Conservation (phyloP, 2,113 vertebrate genomes). For the Malurus cyaneus region DNA sequence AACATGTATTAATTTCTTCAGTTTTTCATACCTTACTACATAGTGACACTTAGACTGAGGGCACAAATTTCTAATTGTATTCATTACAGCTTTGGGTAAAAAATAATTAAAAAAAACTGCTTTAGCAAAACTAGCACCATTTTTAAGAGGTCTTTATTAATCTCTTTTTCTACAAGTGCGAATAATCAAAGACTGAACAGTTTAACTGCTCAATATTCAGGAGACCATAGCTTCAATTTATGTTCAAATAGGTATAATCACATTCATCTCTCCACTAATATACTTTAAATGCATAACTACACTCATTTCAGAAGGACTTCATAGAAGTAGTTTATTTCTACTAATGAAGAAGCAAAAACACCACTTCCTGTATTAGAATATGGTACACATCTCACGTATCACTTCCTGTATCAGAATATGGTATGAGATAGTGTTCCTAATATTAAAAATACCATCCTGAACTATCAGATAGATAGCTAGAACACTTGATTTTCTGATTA, state of each 20-base stretch:
- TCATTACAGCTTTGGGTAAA: neutral
- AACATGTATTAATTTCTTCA: neutral
- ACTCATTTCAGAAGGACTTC: neutral
- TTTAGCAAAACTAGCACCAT: neutral
- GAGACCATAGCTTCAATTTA: neutral
- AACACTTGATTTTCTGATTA: neutral
- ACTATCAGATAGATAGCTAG: neutral
- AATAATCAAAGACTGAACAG: neutral
- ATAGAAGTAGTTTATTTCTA: neutral
- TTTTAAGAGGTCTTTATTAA: neutral
- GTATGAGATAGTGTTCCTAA: rapidly evolving
- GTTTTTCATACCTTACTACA: neutral
- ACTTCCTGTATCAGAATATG: neutral
- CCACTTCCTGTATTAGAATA: neutral
- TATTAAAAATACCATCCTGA: neutral
- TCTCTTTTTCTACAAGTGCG: neutral
- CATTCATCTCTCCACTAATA: neutral
- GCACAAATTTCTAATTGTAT: neutral
- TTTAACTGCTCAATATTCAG: neutral
- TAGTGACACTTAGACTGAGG: neutral
- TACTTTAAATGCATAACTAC: neutral
- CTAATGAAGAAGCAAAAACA: neutral
- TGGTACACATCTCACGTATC: rapidly evolving
- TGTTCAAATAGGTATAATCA: neutral
- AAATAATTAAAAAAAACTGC: neutral